phyloP scores from a whole-genome alignment of 2,888 invertebrate genomes.

The Hofmannophila pseudospretella region DNA sequence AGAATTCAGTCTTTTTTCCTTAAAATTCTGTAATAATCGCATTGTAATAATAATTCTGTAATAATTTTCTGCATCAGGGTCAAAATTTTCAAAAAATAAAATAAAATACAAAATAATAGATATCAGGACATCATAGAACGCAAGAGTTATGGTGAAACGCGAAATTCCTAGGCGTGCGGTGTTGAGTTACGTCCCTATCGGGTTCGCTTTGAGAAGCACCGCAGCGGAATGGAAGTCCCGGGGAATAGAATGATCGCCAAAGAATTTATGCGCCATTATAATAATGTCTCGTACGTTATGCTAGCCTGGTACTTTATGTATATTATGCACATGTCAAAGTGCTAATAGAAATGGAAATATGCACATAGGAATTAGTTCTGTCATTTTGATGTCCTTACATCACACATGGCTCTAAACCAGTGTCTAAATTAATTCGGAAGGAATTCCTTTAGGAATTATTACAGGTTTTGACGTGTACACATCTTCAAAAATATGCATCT shows the following conservation, averaged over 20 bases:
- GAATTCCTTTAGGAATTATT: no score
- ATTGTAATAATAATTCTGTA: no score
- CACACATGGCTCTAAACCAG: no score
- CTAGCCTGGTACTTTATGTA: conserved; percentile 38
- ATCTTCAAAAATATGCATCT: no score
- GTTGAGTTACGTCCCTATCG: conserved; percentile 53
- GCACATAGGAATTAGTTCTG: no score
- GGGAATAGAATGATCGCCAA: conserved; percentile 23
- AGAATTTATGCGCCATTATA: conserved; percentile 17
- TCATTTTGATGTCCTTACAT: no score
- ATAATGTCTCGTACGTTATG: conserved; percentile 33
- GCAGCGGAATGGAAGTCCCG: conserved; percentile 44
- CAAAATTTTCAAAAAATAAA: no score
- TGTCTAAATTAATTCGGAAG: no score
- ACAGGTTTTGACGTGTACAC: no score
- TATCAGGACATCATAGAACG: conserved; percentile 24
- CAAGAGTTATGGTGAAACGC: conserved; percentile 42
- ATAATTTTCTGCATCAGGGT: no score
- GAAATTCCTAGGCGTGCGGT: conserved; percentile 52
- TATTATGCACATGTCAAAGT: conserved; percentile 25
- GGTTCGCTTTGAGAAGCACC: conserved; percentile 53
- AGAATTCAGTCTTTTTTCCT: no score
- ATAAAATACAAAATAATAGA: background rate
- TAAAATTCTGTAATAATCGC: no score
- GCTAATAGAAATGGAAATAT: conserved; percentile 12